Conservation (phyloP, 2,797 vertebrate genomes). For the Chrosomus eos region DNA sequence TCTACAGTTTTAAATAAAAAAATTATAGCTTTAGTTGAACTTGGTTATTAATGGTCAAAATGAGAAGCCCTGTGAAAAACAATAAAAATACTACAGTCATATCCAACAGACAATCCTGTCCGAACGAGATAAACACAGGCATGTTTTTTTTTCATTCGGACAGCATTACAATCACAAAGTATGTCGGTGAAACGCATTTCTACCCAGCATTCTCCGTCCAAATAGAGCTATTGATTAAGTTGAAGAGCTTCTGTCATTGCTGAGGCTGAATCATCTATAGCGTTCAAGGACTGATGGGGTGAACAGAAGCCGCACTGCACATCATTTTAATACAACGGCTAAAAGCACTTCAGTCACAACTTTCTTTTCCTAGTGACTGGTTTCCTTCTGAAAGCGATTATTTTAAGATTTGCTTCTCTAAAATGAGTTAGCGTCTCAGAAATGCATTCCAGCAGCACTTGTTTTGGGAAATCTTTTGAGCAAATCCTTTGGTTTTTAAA, state of each 20-base stretch:
- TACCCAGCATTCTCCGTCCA: not conserved
- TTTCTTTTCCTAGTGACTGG: not conserved
- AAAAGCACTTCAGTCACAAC: not conserved
- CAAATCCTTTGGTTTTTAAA: not conserved
- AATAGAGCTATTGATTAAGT: not conserved
- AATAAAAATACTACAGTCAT: not conserved
- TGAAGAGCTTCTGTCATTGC: not conserved
- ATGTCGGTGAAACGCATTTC: not conserved
- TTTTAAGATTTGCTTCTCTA: conserved; percentile 14
- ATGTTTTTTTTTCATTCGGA: not conserved
- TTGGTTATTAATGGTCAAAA: not conserved
- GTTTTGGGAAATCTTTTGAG: not conserved
- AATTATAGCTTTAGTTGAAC: too few species aligned
- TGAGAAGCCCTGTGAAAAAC: not conserved
- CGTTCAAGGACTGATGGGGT: not conserved
- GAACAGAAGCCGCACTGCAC: not conserved
- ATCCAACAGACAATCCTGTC: not conserved
- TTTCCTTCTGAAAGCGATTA: not conserved
- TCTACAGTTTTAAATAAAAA: too few species aligned
- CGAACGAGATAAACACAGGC: not conserved
- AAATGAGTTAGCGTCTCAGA: not conserved
- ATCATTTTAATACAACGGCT: not conserved
- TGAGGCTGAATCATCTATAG: not conserved
- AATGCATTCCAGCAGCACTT: not conserved
- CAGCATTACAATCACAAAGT: not conserved